Conservation (phyloP, 2,113 vertebrate genomes). For the Pseudopipra pipra region DNA sequence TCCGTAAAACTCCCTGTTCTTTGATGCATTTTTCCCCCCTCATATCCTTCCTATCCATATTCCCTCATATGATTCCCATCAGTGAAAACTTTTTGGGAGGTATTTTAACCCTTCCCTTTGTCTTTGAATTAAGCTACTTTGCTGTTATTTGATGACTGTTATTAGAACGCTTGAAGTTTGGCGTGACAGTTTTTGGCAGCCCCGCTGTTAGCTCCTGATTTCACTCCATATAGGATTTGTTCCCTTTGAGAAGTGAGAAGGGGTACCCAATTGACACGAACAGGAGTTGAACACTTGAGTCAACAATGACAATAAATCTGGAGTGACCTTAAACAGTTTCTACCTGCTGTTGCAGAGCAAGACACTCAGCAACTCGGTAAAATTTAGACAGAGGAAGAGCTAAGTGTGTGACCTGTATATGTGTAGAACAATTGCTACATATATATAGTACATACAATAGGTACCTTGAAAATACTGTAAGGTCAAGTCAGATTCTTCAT, state of each 20-base stretch:
- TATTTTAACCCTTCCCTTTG: neutral
- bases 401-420: neutral
- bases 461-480: neutral
- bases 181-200: neutral
- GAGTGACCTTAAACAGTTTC: neutral
- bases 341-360: neutral
- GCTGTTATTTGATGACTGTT: neutral
- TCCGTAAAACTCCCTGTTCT: neutral
- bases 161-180: neutral
- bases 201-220: neutral
- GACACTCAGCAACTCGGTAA: neutral
- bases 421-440: neutral
- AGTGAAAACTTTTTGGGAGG: neutral
- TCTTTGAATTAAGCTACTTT: neutral
- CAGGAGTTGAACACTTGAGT: neutral
- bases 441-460: neutral
- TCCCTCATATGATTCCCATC: neutral
- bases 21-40: neutral
- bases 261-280: accelerated
- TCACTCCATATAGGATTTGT: neutral
- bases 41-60: neutral
- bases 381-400: neutral
- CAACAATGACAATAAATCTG: neutral
- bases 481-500: neutral
- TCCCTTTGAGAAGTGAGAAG: neutral